Evolutionary conservation across 2,888 invertebrate genomes (phyloP).

Genomic region (Melipona beecheii): DNA sequence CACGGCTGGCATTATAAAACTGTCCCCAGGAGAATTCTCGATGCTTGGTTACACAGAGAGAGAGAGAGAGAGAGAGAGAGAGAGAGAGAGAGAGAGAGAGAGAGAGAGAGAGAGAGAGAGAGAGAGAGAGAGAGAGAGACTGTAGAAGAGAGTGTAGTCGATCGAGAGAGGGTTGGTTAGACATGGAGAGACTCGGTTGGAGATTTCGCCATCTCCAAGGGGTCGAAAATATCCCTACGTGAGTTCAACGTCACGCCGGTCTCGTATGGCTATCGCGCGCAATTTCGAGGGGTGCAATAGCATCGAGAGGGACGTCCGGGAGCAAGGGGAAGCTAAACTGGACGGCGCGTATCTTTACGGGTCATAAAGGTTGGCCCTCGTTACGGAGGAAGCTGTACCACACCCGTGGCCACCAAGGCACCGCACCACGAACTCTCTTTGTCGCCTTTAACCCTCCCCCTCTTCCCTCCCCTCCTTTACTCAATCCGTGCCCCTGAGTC

Average conservation of each 20-base stretch:
- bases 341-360: slow-evolving; percentile 84
- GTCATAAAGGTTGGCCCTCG: slow-evolving; percentile 83
- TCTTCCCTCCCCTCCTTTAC: neutral
- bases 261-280: slow-evolving; percentile 55
- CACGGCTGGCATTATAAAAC: slow-evolving; percentile 79
- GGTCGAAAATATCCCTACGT: slow-evolving; percentile 71
- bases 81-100: slow-evolving; percentile 38
- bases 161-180: slow-evolving; percentile 46
- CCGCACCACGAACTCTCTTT: slow-evolving; percentile 78
- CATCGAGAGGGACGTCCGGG: slow-evolving; percentile 11
- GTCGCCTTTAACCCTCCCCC: slow-evolving; percentile 64
- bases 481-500: too few species aligned
- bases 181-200: slow-evolving; percentile 66
- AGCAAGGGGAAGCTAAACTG: slow-evolving; percentile 75
- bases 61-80: slow-evolving; percentile 32
- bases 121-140: slow-evolving; percentile 33
- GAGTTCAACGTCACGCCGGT: slow-evolving; percentile 66
- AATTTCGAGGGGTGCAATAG: slow-evolving; percentile 56
- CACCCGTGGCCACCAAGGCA: slow-evolving; percentile 83
- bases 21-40: slow-evolving; percentile 74
- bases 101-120: slow-evolving; percentile 35
- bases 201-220: slow-evolving; percentile 77
- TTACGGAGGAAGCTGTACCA: slow-evolving; percentile 80
- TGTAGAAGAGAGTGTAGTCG: slow-evolving; percentile 37
- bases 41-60: slow-evolving; percentile 21